Evolutionary conservation across 2,113 vertebrate genomes (phyloP).

Genomic region (Dendropsophus ebraccatus): DNA sequence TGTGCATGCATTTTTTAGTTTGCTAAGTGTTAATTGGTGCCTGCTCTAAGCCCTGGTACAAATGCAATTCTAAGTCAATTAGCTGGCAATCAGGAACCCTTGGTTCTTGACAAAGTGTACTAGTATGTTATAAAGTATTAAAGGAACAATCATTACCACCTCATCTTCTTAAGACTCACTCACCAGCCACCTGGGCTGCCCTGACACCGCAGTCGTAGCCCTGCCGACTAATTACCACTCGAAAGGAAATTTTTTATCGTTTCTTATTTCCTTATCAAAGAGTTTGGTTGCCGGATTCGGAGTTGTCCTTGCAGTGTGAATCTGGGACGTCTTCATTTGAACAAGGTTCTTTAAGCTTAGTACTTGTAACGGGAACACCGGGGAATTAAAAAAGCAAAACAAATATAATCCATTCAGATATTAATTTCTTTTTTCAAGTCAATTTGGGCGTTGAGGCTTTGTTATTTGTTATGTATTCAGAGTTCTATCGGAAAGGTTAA

Average conservation of each 20-base stretch:
- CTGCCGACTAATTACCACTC: conserved; percentile 41
- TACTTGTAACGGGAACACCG: not conserved
- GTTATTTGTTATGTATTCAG: not conserved
- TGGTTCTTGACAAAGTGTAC: conserved; percentile 67
- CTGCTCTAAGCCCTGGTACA: conserved; percentile 67
- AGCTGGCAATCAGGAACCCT: conserved; percentile 68
- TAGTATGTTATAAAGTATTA: conserved; percentile 62
- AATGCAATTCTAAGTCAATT: conserved; percentile 72
- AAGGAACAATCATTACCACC: conserved; percentile 63
- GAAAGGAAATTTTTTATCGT: conserved; percentile 31
- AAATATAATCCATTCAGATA: not conserved
- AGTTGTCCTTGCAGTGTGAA: not conserved
- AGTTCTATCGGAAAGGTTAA: not conserved
- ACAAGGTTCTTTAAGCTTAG: not conserved
- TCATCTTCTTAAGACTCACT: conserved; percentile 55
- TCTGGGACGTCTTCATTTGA: not conserved
- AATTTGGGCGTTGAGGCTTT: not conserved
- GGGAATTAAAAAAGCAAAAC: not conserved
- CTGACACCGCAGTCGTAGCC: conserved; percentile 12
- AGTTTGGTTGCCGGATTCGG: not conserved
- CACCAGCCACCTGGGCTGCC: conserved; percentile 36
- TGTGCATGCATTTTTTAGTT: conserved; percentile 69
- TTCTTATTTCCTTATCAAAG: conserved; percentile 42
- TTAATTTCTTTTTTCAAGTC: not conserved
- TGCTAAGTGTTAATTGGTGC: conserved; percentile 79